Conservation (phyloP, 2,888 invertebrate genomes). For the Cantharis lateralis region DNA sequence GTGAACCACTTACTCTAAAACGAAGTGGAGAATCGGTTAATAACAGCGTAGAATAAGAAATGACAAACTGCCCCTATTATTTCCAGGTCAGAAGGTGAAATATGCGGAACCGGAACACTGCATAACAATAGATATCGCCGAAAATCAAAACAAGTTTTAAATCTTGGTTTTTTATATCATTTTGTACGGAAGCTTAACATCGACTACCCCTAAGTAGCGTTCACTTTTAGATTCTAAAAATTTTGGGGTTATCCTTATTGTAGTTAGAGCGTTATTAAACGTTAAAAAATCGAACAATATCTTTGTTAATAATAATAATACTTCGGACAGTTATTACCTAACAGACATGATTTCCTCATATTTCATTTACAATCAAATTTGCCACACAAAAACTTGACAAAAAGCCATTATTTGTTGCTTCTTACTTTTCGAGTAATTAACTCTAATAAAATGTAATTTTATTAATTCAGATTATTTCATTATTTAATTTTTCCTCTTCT, state of each 20-base stretch:
- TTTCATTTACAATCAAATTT: neutral
- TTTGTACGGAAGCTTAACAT: conserved; percentile 21
- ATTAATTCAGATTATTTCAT: neutral
- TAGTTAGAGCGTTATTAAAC: conserved; percentile 47
- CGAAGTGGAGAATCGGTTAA: conserved; percentile 5
- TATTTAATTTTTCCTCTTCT: neutral
- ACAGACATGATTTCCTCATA: neutral
- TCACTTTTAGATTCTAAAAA: conserved; percentile 19
- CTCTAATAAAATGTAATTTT: neutral
- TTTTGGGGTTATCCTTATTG: conserved; percentile 31
- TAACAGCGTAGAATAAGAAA: conserved; percentile 27
- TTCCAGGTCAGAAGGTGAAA: conserved; percentile 44
- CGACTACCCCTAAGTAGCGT: conserved; percentile 19
- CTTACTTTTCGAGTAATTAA: neutral
- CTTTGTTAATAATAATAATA: conserved; percentile 24
- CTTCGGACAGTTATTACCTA: neutral
- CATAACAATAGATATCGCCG: conserved; percentile 48
- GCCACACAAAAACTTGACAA: neutral
- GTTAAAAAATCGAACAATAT: conserved; percentile 47
- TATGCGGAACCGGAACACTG: conserved; percentile 54
- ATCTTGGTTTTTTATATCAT: conserved; percentile 41
- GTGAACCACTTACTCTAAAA: neutral
- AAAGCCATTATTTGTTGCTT: neutral
- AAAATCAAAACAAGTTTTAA: conserved; percentile 53
- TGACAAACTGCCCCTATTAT: conserved; percentile 33